These are phyloP conservation scores for Pandemis heparana DNA, from an alignment of 2,888 invertebrate genomes.

Conservation along the genomic window DNA sequence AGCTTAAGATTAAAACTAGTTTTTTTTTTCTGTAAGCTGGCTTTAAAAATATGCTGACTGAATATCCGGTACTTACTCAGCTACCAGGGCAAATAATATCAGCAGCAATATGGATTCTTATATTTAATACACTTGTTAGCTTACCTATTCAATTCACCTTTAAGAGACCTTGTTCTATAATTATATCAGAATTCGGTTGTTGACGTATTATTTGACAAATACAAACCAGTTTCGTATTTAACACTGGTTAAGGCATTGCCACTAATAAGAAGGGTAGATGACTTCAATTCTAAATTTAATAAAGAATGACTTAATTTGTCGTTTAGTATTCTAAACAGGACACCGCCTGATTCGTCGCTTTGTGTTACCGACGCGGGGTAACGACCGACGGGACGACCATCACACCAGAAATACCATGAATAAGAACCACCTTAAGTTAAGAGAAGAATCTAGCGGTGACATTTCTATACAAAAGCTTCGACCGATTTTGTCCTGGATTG, in stretches of 20 bases:
- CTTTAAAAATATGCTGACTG: too few species aligned
- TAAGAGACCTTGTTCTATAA: constrained; percentile 8
- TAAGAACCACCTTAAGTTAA: not conserved
- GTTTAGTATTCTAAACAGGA: constrained; percentile 7
- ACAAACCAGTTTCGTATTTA: constrained; percentile 1
- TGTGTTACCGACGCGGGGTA: not conserved
- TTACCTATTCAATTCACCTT: not conserved
- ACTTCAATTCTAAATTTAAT: not conserved
- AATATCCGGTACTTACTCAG: too few species aligned
- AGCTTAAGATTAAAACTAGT: too few species aligned
- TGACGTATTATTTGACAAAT: constrained; percentile 7
- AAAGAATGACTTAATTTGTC: not conserved
- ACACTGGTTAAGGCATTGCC: constrained; percentile 4
- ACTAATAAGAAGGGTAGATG: not conserved
- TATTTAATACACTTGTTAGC: constrained; percentile 29
- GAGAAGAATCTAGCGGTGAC: not conserved
- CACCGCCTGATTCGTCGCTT: not conserved
- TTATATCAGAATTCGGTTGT: constrained; percentile 26
- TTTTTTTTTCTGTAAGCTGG: too few species aligned
- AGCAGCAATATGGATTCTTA: not conserved
- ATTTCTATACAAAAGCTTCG: too few species aligned
- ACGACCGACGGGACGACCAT: not conserved
- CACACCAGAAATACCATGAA: not conserved
- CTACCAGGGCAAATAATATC: not conserved
- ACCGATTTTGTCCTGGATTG: too few species aligned